Conservation (phyloP, 2,113 vertebrate genomes). For the Tringa solitaria region DNA sequence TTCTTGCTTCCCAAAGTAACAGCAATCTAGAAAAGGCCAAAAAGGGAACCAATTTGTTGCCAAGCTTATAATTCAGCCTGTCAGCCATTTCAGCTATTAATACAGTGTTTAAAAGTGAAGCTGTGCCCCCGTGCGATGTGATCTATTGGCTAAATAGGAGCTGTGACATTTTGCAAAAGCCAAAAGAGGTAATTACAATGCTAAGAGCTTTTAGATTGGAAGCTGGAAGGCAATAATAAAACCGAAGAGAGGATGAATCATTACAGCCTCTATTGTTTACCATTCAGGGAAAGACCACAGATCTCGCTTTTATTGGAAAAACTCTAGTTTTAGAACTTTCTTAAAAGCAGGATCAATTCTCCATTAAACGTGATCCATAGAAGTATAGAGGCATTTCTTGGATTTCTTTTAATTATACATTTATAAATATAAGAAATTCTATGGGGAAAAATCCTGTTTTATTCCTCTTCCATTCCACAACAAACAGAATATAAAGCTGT, state of each 20-base stretch:
- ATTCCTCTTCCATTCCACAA: neutral
- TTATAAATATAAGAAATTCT: neutral
- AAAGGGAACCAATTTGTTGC: conserved; percentile 18
- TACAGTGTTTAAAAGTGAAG: conserved; percentile 51
- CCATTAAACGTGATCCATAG: neutral
- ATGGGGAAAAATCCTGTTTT: neutral
- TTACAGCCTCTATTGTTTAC: neutral
- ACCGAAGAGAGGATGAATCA: conserved; percentile 14
- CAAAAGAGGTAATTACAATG: conserved; percentile 52
- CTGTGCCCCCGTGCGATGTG: neutral
- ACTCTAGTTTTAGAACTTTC: neutral
- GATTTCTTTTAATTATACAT: neutral
- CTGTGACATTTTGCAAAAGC: conserved; percentile 66
- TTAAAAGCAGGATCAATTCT: neutral
- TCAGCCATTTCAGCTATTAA: conserved; percentile 50
- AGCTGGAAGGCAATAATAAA: conserved; percentile 51
- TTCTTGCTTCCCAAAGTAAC: neutral
- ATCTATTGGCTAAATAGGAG: conserved; percentile 65
- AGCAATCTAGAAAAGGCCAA: conserved; percentile 11
- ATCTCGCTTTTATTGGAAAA: neutral
- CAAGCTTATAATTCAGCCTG: conserved; percentile 38
- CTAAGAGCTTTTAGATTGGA: conserved; percentile 48
- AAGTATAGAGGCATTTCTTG: neutral
- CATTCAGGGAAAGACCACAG: neutral
- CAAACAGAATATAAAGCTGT: neutral